Evolutionary conservation across 2,797 vertebrate genomes (phyloP), one percentile per base, ranked within the genome.

Genomic region (Luscinia megarhynchos): DNA sequence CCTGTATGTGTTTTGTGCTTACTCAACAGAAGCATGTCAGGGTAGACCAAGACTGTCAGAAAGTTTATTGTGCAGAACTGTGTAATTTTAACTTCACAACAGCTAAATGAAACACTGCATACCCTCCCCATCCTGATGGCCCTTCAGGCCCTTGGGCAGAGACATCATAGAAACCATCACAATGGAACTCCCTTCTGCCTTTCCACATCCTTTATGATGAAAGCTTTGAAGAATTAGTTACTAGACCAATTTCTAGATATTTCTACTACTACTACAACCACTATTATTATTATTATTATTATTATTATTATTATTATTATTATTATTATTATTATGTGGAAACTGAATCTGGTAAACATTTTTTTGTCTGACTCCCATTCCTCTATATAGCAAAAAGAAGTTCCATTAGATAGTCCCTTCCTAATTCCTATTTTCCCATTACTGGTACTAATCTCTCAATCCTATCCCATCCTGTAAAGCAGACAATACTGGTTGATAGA

Each of bases 101-200:
- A 68, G 36, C 4, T 67, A 59, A 91, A 69, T 20, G 15, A 80
- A 83, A 54, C 23, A 13, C 12, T 11, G 6, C 9, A 4, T 15
- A 46, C 4, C 34, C 34, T 34, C 21, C 32, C 7, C 26, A 19
- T 30, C 3, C 61, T 34, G 10, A 43, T 8, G 9, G 45, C 9
- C 34, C 45, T 67, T 48, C 15, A 45, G 13, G 7, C 26, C 32
- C 22, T 20, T 32, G 34, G 38, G 30, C 29, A 75, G 54, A 81
- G 3, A 15, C 23, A 61, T 21, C 2, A 0, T 27, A 46, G 67
- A 75, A 74, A 57, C 12, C 34, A 58, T 0, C 0, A 11, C 29
- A 40, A 7, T 8, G 23, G 40, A 59, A 41, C 2, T 6, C 27
- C 7, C 21, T 72, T 75, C 62, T 76, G 34, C 26, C 34, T 82